Evolutionary conservation across 2,113 vertebrate species (phyloP), one percentile per base, ranked within the genome.

Genomic region (Chamaea fasciata): DNA sequence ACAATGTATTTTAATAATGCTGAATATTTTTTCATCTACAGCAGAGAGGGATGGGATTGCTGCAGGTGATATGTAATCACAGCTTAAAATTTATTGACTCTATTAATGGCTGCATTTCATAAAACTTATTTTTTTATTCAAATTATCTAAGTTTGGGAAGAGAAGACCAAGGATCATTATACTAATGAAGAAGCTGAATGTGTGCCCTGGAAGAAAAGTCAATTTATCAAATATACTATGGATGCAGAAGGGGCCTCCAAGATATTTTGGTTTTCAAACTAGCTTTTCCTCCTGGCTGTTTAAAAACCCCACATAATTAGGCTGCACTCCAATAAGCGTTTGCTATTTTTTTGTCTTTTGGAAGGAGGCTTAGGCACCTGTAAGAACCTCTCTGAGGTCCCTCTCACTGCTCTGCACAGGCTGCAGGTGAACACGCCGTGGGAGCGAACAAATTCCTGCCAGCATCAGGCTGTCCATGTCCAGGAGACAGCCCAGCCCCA

Each of bases 391-490:
- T 26, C 55, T 15, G 76, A 39, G 53, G 21, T 33, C 7, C 3
- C 53, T 53, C 10, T 62, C 23, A 3, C 47, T 16, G 26, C 13
- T 3, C 6, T 23, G 62, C 41, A 26, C 42, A n/a, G 52, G 56
- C 69, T 82, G 13, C 24, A 31, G 79, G 62, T 53, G 83, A 46
- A 15, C 53, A 19, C 21, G n/a, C n/a, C 0, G 0, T 41, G 47
- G 23, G 47, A 24, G 23, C 30, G 16, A 1, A 31, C 22, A 7
- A 33, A 47, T 2, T 7, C 69, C 69, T n/a, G 5, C 63, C 77
- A 68, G 35, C 44, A 5, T 1, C 24, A 27, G 2, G 11, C 22
- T 35, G n/a, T 3, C 31, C 10, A 0, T 15, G 39, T 1, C 6
- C 7, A 37, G 35, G 22, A 52, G 11, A 26, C 55, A 68, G 47